Conservation (phyloP, 2,797 vertebrate species). For the Cynodonichthys magdalenae region DNA sequence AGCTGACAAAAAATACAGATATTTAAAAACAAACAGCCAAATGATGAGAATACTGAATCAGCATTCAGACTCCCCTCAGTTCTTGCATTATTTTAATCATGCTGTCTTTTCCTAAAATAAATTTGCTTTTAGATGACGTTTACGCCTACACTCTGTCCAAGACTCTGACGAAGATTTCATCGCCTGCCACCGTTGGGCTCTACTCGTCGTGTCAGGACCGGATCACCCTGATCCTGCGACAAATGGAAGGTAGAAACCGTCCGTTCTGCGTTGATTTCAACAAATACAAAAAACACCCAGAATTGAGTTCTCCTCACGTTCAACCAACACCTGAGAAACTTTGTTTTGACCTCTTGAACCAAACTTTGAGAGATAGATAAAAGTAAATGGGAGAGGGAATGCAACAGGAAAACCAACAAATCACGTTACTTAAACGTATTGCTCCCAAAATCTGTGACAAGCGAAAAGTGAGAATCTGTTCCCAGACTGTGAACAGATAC, state of each 20-base stretch:
- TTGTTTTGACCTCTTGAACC: neutral
- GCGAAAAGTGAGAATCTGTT: conserved; percentile 5
- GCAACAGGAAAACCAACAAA: neutral
- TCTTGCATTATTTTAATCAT: neutral
- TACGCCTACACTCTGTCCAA: conserved; percentile 89
- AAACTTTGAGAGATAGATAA: neutral
- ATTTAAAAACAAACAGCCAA: too few species aligned
- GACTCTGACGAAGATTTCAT: conserved; percentile 84
- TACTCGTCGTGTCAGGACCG: conserved; percentile 88
- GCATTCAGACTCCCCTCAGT: too few species aligned
- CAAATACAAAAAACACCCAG: neutral
- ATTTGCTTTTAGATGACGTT: conserved; percentile 76
- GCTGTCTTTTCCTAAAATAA: neutral
- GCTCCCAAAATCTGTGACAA: conserved; percentile 3
- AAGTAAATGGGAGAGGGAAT: neutral
- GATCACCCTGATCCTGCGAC: conserved; percentile 75
- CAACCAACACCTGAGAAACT: neutral
- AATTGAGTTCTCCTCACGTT: neutral
- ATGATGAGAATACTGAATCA: too few species aligned
- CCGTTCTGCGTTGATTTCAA: too few species aligned
- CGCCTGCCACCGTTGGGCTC: conserved; percentile 90
- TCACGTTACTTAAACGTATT: conserved; percentile 1
- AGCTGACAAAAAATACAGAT: neutral
- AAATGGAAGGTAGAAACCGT: conserved; percentile 69
- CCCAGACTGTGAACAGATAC: conserved; percentile 8